phyloP scores from a whole-genome alignment of 2,888 invertebrate species.

The Hylaea fasciaria region DNA sequence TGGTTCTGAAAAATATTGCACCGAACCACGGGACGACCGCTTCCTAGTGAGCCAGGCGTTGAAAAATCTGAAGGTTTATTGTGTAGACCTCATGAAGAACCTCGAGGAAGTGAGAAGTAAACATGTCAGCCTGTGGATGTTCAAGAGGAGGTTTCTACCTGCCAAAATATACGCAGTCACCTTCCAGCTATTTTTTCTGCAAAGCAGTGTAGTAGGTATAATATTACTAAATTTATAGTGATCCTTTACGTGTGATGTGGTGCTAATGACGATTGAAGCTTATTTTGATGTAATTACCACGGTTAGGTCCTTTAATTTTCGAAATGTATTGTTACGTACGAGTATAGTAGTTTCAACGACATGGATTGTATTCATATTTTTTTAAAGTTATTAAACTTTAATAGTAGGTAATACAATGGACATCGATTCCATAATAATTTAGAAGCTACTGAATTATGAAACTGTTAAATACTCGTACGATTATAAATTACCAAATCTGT shows the following conservation, averaged over 20 bases:
- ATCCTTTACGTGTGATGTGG: not conserved
- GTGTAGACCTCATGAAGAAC: too few relatives aligned
- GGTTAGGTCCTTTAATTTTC: not conserved
- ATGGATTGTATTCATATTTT: not conserved
- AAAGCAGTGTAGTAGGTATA: too few relatives aligned
- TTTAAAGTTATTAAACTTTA: not conserved
- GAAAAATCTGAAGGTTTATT: too few relatives aligned
- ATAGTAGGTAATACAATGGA: constrained; percentile 2
- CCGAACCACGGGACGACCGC: too few relatives aligned
- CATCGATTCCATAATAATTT: constrained; percentile 18
- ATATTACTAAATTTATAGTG: not conserved
- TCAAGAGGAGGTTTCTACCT: too few relatives aligned
- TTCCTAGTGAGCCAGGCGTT: too few relatives aligned
- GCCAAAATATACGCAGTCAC: too few relatives aligned
- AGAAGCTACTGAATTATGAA: constrained; percentile 32
- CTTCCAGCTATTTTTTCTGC: too few relatives aligned
- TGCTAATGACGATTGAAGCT: not conserved
- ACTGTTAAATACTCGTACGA: not conserved
- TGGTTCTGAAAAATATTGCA: too few relatives aligned
- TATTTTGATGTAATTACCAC: not conserved
- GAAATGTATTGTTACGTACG: not conserved
- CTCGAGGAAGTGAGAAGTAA: too few relatives aligned
- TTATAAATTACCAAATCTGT: constrained; percentile 15
- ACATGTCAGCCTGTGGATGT: too few relatives aligned
- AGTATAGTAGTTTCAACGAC: not conserved